Percentiles rank a stretch among this genome's conserved stretches.
These are phyloP conservation scores for Aphelocoma californica DNA, from an alignment of 2,797 vertebrate species.

Conservation along the genomic window DNA sequence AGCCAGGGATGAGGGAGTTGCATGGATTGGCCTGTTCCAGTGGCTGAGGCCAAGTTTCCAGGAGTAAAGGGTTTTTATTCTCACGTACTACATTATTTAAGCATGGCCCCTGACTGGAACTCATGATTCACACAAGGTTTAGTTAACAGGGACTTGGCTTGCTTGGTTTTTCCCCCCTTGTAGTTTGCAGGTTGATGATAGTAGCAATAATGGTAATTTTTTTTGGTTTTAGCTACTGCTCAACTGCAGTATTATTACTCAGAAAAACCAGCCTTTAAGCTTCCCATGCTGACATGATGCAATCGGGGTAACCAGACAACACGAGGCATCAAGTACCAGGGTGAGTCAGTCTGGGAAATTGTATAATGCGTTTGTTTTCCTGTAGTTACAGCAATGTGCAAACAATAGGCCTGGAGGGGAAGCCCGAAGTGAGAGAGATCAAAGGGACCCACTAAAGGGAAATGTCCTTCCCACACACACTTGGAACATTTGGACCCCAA, in stretches of 20 bases:
- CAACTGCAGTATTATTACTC: constrained; percentile 29
- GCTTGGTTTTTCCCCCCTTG: neutral
- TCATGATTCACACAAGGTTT: constrained; percentile 49
- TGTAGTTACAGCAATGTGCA: constrained; percentile 62
- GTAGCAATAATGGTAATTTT: neutral
- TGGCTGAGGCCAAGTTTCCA: constrained; percentile 66
- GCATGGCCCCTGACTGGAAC: constrained; percentile 36
- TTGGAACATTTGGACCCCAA: constrained; percentile 30
- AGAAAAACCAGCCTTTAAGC: constrained; percentile 55
- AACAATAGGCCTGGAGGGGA: constrained; percentile 61
- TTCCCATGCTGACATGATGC: constrained; percentile 47
- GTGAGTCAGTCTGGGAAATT: constrained; percentile 67
- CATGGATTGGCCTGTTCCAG: neutral
- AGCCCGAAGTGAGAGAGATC: constrained; percentile 51
- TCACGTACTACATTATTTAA: constrained; percentile 28
- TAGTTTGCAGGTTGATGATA: constrained; percentile 23
- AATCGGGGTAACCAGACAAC: constrained; percentile 50
- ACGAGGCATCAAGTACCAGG: constrained; percentile 31
- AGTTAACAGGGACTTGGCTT: neutral
- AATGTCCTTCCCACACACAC: constrained; percentile 21
- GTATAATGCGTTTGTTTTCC: constrained; percentile 47
- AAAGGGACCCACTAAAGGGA: constrained; percentile 53
- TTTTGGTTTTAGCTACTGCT: neutral
- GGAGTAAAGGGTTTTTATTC: constrained; percentile 29
- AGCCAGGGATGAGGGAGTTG: constrained; percentile 25